Percentiles rank a stretch among this genome's conserved stretches.
These are phyloP conservation scores for Cygnus buccinator DNA, from an alignment of 2,113 vertebrate species.

Conservation along the genomic window DNA sequence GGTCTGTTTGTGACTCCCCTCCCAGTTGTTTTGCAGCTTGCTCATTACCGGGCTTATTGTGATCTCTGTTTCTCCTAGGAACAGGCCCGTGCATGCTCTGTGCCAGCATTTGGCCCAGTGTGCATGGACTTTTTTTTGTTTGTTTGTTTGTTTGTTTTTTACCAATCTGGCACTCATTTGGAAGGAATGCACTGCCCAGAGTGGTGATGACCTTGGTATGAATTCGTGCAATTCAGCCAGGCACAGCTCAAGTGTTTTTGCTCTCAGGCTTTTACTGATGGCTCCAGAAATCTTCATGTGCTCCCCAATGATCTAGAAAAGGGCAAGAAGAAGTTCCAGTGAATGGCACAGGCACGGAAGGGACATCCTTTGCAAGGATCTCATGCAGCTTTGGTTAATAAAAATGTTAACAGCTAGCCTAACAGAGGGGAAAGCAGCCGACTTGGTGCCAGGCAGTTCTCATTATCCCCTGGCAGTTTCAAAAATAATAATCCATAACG, in stretches of 20 bases:
- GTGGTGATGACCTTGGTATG: conserved; percentile 67
- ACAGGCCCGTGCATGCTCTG: not conserved
- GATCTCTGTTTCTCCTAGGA: not conserved
- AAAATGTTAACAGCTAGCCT: not conserved
- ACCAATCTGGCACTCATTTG: not conserved
- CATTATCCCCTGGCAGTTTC: not conserved
- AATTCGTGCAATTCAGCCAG: conserved; percentile 68
- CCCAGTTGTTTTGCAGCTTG: not conserved
- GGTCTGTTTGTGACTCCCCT: not conserved
- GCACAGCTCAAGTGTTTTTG: conserved; percentile 63
- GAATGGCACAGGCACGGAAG: not conserved
- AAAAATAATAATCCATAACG: not conserved
- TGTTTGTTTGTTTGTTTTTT: not conserved
- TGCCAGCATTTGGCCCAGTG: not conserved
- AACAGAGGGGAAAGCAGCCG: not conserved
- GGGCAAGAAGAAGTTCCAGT: not conserved
- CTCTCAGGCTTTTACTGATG: conserved; percentile 72
- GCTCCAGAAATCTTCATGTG: conserved; percentile 54
- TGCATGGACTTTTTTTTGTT: not conserved
- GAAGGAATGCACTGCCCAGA: not conserved
- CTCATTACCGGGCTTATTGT: not conserved
- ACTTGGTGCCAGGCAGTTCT: not conserved
- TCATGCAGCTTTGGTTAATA: not conserved
- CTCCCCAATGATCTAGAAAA: conserved; percentile 71
- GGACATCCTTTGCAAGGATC: not conserved